These are phyloP conservation scores for Megalops cyprinoides DNA, from an alignment of 2,797 vertebrate species.

Conservation along the genomic window DNA sequence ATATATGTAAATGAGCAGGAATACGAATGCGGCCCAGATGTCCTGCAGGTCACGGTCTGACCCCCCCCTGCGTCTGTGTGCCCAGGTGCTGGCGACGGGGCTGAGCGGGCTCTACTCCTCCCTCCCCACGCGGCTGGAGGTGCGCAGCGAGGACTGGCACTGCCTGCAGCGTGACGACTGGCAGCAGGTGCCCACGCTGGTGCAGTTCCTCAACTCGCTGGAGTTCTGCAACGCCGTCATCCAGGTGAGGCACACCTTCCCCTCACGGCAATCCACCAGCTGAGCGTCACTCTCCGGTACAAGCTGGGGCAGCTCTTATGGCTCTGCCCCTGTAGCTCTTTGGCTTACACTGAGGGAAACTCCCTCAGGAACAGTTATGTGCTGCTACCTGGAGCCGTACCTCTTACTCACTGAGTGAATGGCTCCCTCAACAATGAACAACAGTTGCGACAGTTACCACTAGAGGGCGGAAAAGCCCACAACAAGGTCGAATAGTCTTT, in stretches of 20 bases:
- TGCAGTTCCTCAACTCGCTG: conserved; percentile 93
- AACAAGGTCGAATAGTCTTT: neutral
- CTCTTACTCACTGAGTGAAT: neutral
- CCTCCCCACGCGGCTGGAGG: conserved; percentile 87
- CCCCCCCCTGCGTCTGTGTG: conserved; percentile 32
- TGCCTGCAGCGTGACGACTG: conserved; percentile 85
- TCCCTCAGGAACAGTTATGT: too few species aligned
- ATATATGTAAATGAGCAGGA: too few species aligned
- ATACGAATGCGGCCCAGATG: too few species aligned
- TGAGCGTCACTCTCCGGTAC: neutral
- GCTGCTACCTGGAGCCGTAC: too few species aligned
- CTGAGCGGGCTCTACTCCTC: conserved; percentile 94
- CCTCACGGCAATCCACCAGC: too few species aligned
- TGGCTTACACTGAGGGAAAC: neutral
- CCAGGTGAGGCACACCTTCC: conserved; percentile 72
- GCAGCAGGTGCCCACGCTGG: conserved; percentile 86
- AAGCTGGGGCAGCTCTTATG: neutral
- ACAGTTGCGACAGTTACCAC: neutral
- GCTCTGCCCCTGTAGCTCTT: neutral
- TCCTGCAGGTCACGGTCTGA: neutral
- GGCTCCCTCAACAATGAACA: neutral
- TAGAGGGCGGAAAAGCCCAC: neutral
- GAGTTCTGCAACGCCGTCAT: conserved; percentile 94
- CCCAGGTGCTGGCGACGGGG: conserved; percentile 92
- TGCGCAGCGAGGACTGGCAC: conserved; percentile 90